Conservation (phyloP, 2,113 vertebrate species). For the Pygathrix nemaeus region DNA sequence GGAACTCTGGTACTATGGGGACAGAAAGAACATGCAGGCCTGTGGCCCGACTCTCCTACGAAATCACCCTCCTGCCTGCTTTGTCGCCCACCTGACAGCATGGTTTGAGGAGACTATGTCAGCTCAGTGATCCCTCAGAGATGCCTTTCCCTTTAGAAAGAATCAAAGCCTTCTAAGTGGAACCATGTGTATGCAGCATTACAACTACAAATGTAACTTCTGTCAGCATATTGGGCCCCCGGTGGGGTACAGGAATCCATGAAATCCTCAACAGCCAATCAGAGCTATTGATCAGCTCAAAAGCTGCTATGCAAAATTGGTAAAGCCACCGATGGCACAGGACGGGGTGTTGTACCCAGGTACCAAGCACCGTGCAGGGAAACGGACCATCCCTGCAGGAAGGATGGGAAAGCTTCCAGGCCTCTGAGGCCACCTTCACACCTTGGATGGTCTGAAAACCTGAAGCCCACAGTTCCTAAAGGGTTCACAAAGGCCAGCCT, state of each 20-base stretch:
- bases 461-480: accelerated
- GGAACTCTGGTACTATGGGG: not conserved
- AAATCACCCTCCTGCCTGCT: accelerated
- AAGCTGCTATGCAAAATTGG: too few relatives aligned
- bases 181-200: accelerated
- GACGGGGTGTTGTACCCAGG: accelerated
- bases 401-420: not conserved
- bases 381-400: accelerated
- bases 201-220: accelerated
- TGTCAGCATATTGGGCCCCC: accelerated
- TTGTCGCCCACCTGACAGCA: not conserved
- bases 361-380: accelerated
- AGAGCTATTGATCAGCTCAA: too few relatives aligned
- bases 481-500: not conserved
- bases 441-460: not conserved
- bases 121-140: accelerated
- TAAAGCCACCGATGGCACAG: too few relatives aligned
- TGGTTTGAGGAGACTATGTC: accelerated
- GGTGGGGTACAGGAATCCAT: too few relatives aligned
- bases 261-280: too few relatives aligned
- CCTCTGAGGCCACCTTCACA: accelerated
- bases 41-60: too few relatives aligned
- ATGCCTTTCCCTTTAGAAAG: not conserved
- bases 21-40: too few relatives aligned
- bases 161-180: not conserved